These are phyloP conservation scores for Mormyrus proboscirostris DNA, from an alignment of 2,797 vertebrate species.

Conservation along the genomic window DNA sequence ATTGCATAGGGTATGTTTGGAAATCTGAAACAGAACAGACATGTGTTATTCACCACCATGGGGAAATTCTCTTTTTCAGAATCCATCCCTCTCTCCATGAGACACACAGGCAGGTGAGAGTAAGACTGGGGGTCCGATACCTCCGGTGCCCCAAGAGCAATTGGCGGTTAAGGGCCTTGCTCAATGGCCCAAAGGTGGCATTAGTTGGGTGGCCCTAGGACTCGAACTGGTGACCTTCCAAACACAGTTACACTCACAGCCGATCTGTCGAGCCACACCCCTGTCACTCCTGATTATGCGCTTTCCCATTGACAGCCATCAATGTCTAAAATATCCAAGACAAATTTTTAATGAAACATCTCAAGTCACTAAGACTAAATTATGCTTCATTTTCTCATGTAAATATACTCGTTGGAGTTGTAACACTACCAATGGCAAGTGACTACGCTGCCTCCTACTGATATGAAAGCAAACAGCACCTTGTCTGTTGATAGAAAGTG, in stretches of 20 bases:
- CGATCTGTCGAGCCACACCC: not conserved
- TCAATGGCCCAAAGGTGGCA: not conserved
- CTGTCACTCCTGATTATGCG: not conserved
- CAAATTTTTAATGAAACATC: not conserved
- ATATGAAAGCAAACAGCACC: not conserved
- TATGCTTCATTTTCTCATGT: not conserved
- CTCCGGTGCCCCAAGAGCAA: not conserved
- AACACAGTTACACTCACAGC: not conserved
- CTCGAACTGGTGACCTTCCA: not conserved
- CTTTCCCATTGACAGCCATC: not conserved
- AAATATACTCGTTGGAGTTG: not conserved
- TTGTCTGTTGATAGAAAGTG: not conserved
- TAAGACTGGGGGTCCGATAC: not conserved
- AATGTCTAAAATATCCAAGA: not conserved
- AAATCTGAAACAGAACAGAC: not conserved
- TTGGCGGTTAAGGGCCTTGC: not conserved
- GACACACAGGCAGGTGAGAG: not conserved
- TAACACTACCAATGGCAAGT: not conserved
- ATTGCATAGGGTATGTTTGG: not conserved
- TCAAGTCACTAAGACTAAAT: not conserved
- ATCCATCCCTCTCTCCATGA: not conserved
- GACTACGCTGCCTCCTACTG: constrained; percentile 16
- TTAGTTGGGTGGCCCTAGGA: not conserved
- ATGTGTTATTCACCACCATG: not conserved
- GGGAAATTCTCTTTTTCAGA: not conserved